Evolutionary conservation across 2,113 vertebrate genomes (phyloP), one percentile per base, ranked within the genome.

Genomic region (Etheostoma spectabile): DNA sequence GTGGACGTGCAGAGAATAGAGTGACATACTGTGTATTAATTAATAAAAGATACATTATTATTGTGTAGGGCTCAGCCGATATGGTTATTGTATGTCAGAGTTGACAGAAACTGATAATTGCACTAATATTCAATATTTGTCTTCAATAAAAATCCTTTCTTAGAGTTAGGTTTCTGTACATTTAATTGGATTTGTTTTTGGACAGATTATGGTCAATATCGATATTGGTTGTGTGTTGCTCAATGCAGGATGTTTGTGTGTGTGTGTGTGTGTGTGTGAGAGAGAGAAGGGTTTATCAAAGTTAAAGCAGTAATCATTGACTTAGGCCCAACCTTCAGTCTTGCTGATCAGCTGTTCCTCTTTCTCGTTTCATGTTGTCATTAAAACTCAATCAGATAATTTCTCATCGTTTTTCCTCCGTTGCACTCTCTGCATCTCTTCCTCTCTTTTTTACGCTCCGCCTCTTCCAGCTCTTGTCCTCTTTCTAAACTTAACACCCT

Each of bases 331-430:
- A 55, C 66, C 65, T 59, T 62, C 55, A 63, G 69, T 61, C 27
- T 74, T 71, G 35, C 77, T 42, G 59, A 52, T 35, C 35, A 19
- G 64, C 56, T 48, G 10, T 33, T 65, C 14, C 70, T 30, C 62
- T 70, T 73, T 56, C 45, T 65, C 8, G 2, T 63, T 63, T 59
- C 57, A 63, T 67, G 30, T 69, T 63, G 71, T 78, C 66, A 68
- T 71, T 86, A 80, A 79, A 80, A 75, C 49, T 59, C 69, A 71
- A 74, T 90, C 81, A 81, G 80, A 88, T 88, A 51, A 78, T 86
- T 84, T 45, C 45, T 30, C 55, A 22, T 61, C 42, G 1, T 55
- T 68, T 75, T 76, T 64, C 73, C 72, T 79, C 77, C 11, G 55
- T n/a, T 22, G 21, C 33, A 2, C 18, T 79, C 75, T 89, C 84